A percentile compares a stretch with the other conserved stretches of the same genome.
Evolutionary conservation across 2,113 vertebrate species (phyloP).

Genomic region (Anguilla rostrata): DNA sequence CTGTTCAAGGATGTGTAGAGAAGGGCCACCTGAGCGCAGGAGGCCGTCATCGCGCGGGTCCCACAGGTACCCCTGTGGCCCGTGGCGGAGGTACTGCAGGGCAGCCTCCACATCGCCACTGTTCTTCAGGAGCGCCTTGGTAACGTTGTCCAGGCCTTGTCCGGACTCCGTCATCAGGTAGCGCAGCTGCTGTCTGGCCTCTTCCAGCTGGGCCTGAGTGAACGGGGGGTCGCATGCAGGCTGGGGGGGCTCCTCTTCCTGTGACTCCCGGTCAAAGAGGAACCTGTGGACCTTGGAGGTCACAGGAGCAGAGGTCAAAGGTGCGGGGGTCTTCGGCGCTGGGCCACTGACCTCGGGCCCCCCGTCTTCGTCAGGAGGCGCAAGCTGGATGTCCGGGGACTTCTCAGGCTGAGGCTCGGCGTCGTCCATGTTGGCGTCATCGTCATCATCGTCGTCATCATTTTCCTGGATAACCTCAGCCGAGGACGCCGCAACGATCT

Average conservation of each 20-base stretch:
- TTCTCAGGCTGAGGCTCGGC: background rate
- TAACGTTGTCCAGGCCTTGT: slow-evolving; percentile 77
- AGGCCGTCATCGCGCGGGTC: slow-evolving; percentile 51
- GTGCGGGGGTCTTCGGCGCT: background rate
- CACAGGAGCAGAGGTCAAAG: background rate
- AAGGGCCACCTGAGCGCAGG: slow-evolving; percentile 46
- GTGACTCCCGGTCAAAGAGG: slow-evolving; percentile 62
- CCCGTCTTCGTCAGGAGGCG: no score
- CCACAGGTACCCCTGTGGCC: slow-evolving; percentile 53
- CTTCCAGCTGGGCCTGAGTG: slow-evolving; percentile 40
- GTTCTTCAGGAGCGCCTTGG: slow-evolving; percentile 84
- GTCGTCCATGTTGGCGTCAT: background rate
- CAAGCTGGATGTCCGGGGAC: no score
- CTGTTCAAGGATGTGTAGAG: slow-evolving; percentile 42
- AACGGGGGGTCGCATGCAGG: background rate
- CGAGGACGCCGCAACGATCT: background rate
- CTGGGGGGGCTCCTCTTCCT: slow-evolving; percentile 48
- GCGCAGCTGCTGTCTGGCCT: slow-evolving; percentile 61
- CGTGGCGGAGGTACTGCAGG: slow-evolving; percentile 67
- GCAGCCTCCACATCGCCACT: slow-evolving; percentile 78
- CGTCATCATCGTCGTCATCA: no score
- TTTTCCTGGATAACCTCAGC: background rate
- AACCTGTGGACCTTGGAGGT: slow-evolving; percentile 58
- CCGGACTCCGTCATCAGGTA: slow-evolving; percentile 74
- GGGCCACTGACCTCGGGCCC: background rate